Base-by-base conservation (phyloP, 2,113 vertebrate species). In the Phasianus colchicus region DNA sequence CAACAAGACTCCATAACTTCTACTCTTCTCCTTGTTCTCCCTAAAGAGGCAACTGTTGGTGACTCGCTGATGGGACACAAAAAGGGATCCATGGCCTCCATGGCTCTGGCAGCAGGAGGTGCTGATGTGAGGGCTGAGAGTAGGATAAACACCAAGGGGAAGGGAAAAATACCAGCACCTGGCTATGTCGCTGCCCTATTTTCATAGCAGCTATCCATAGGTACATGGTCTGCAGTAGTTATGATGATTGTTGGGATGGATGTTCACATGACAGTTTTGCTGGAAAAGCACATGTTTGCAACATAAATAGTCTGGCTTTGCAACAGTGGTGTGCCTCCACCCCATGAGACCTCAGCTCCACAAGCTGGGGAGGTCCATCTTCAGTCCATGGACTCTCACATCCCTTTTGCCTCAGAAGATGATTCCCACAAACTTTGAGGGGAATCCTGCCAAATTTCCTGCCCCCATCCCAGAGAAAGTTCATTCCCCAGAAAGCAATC, bases 1-100 rank as follows among this genome's bases (percentile, higher is more conserved):
- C 79, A 63, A 42, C 14, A 50, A 61, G 22, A 34, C 27, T 19
- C 43, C 10, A 0, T 47, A 79, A 47, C 3, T 48, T 80, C n/a
- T 45, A 36, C 36, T 50, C 32, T 34, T 47, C 30, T 36, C 36
- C 18, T 18, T 27, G 29, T 64, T 52, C 34, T 29, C 61, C 61
- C 36, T 38, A 24, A 63, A 66, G 58, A 80, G 32, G 25, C 0
- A 2, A 52, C 18, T 77, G 38, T 10, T 58, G 63, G 45, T 4
- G 10, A n/a, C 20, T 83, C 14, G 15, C 20, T 63, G 45, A 20
- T 43, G 61, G 27, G 36, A 30, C 45, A 30, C 34, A 72, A 58
- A 22, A 22, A 52, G 0, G 1, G 43, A 30, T 17, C 22, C 1
- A 3, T 13, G 69, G 43, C 36, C 19, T 58, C 47, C 0, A 1